A percentile compares a stretch with the other conserved stretches of the same genome.
phyloP scores from a whole-genome alignment of 2,797 vertebrate species.

The Gambelia wislizenii region DNA sequence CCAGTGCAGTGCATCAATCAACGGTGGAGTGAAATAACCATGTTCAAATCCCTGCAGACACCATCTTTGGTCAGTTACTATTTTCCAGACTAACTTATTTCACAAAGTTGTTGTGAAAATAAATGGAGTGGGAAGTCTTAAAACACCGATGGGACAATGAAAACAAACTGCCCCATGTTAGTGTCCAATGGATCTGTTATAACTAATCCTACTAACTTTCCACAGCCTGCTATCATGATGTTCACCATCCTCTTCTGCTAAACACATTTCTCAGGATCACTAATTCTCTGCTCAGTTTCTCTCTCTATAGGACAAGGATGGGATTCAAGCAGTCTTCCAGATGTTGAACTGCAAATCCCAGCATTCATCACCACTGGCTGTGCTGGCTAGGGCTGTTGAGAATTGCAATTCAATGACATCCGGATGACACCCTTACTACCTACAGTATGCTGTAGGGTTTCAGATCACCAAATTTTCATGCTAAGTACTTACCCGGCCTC shows the following conservation, averaged over 20 bases:
- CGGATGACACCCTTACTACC: no score
- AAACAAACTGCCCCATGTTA: background rate
- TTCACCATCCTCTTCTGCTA: background rate
- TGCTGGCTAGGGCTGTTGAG: no score
- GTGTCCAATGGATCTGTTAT: background rate
- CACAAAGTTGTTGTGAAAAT: background rate
- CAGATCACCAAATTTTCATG: background rate
- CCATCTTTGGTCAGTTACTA: background rate
- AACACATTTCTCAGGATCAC: background rate
- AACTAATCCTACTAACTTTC: background rate
- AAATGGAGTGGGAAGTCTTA: no score
- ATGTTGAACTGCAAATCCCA: no score
- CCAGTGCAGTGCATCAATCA: background rate
- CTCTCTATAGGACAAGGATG: no score
- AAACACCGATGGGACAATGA: background rate
- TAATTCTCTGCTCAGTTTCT: background rate
- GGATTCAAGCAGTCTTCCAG: no score
- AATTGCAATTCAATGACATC: no score
- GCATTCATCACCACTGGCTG: no score
- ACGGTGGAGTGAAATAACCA: background rate
- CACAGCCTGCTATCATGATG: background rate
- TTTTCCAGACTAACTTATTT: background rate
- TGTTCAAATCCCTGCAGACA: background rate
- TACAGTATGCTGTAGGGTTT: background rate
- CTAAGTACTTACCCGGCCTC: background rate